phyloP scores from a whole-genome alignment of 64 coral and sea anemone genomes.

The Montipora cactus region DNA sequence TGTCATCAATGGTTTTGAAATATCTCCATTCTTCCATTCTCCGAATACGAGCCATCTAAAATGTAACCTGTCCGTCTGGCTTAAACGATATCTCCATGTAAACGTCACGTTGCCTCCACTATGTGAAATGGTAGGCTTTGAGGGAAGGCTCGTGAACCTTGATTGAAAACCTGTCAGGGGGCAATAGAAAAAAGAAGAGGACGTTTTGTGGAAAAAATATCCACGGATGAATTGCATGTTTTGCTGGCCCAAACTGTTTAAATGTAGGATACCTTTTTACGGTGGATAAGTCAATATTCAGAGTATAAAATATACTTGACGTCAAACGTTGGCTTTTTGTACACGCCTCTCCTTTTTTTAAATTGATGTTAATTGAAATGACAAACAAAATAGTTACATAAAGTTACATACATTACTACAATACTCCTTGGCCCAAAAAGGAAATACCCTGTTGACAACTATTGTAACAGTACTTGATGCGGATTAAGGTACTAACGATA shows the following conservation, averaged over 20 bases:
- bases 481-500: too few species aligned
- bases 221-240: not conserved
- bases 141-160: slow-evolving; percentile 11
- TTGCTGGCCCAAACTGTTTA: not conserved
- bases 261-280: too few species aligned
- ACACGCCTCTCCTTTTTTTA: too few species aligned
- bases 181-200: not conserved
- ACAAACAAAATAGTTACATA: too few species aligned
- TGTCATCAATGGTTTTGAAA: slow-evolving; percentile 32
- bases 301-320: too few species aligned
- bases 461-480: too few species aligned
- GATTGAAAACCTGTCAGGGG: slow-evolving; percentile 14
- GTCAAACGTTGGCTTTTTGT: too few species aligned
- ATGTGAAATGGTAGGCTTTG: slow-evolving; percentile 23
- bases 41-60: slow-evolving; percentile 14
- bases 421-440: too few species aligned
- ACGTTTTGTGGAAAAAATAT: not conserved
- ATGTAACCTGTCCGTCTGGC: slow-evolving; percentile 5
- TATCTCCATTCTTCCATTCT: slow-evolving; percentile 24
- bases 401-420: too few species aligned
- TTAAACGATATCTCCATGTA: slow-evolving; percentile 32
- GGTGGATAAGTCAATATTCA: too few species aligned
- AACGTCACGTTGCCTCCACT: slow-evolving; percentile 36
- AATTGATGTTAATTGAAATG: too few species aligned
- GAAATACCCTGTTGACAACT: too few species aligned